Conservation (phyloP, 1,140 invertebrate species). For the Drosophila sp. region DNA sequence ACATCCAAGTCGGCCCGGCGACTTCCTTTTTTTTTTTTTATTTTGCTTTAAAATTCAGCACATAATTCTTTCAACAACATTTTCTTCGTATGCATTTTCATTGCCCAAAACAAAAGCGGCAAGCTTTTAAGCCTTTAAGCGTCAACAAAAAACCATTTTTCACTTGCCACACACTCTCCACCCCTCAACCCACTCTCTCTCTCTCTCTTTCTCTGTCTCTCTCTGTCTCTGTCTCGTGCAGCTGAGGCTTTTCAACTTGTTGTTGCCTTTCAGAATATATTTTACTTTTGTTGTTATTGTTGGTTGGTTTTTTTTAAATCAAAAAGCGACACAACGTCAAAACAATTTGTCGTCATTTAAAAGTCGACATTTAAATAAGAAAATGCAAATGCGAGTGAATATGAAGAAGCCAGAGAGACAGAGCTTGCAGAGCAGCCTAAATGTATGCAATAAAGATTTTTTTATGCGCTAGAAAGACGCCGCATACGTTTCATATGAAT, state of each 20-base stretch:
- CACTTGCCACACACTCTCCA: conserved; percentile 40
- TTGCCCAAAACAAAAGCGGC: conserved; percentile 37
- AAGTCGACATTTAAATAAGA: conserved; percentile 82
- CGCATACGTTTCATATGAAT: conserved; percentile 77
- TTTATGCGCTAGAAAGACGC: conserved; percentile 65
- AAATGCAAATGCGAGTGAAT: conserved; percentile 68
- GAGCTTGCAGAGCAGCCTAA: conserved; percentile 52
- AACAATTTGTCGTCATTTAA: conserved; percentile 81
- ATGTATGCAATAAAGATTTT: conserved; percentile 80
- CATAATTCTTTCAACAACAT: conserved; percentile 11
- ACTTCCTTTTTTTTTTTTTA: background rate
- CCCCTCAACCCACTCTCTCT: background rate
- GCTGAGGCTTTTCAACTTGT: conserved; percentile 58
- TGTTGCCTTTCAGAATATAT: conserved; percentile 39
- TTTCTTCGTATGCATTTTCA: conserved; percentile 40
- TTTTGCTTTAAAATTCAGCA: conserved; percentile 10
- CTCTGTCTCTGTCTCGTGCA: background rate
- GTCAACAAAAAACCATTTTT: conserved; percentile 60
- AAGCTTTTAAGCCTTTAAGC: conserved; percentile 68
- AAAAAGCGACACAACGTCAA: conserved; percentile 80
- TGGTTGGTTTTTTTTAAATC: conserved; percentile 66
- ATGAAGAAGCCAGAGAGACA: conserved; percentile 35
- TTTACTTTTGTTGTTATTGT: conserved; percentile 11
- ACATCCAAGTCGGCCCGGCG: too few species aligned
- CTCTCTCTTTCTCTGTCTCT: background rate